Conservation (phyloP, 2,888 invertebrate species). For the Athalia rosae region DNA sequence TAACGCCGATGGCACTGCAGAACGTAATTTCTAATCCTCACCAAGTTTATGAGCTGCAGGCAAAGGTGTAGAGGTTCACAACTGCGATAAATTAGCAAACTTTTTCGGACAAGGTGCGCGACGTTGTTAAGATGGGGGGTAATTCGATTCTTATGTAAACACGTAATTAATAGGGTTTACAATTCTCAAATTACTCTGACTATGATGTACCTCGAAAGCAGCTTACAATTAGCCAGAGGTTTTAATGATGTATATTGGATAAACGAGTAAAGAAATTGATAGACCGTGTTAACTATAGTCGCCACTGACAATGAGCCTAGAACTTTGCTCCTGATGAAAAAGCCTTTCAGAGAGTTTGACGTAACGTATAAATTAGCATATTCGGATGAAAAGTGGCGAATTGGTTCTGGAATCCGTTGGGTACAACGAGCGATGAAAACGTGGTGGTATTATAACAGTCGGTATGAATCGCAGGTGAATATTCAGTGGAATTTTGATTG, state of each 20-base stretch:
- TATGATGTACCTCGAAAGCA: no score
- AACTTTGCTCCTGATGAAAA: no score
- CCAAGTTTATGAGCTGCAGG: neutral
- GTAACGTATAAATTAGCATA: slow-evolving; percentile 16
- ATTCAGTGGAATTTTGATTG: slow-evolving; percentile 2
- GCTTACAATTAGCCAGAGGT: no score
- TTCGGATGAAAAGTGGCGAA: neutral
- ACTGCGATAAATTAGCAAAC: neutral
- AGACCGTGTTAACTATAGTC: no score
- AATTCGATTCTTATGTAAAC: no score
- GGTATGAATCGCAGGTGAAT: neutral
- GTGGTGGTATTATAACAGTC: neutral
- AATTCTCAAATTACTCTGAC: no score
- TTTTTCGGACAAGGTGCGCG: neutral
- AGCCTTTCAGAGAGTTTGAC: neutral
- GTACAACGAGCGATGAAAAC: neutral
- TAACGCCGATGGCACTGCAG: slow-evolving; percentile 37
- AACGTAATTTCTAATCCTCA: slow-evolving; percentile 35
- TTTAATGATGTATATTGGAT: no score
- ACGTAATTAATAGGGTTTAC: no score
- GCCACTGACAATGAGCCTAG: no score
- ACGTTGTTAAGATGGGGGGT: no score
- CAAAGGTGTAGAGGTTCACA: neutral
- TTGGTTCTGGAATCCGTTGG: neutral
- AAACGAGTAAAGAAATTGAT: no score